Evolutionary conservation across 2,113 vertebrate species (phyloP), one percentile per base, ranked within the genome.

Genomic region (Hiodon tergisus): DNA sequence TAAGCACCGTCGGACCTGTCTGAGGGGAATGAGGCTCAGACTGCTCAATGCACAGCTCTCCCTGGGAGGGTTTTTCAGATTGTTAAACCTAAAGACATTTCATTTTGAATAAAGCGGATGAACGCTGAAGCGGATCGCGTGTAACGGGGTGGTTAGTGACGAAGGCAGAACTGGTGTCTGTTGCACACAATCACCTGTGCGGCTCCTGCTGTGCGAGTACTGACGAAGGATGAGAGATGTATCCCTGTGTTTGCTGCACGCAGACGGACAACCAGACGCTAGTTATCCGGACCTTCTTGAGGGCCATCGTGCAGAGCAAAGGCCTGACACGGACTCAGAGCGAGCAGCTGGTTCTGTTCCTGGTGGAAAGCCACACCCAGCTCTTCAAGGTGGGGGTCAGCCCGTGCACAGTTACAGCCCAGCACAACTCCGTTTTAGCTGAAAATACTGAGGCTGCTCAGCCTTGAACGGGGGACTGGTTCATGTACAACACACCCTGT

Each of bases 261-360:
- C 83, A 95, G 93, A 88, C 78, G 76, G 89, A 92, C 79, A 95
- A 95, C 83, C 87, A 87, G 79, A 76, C 74, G 0, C 83, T 90
- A 54, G 79, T 94, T 47, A 83, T 89, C 82, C 93, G 90, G 85
- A 89, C 83, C 57, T 94, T 91, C 82, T 86, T 88, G 13, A 94
- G 89, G 82, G 91, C 91, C 61, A 77, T 95, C 67, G 62, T 96
- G 53, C 91, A 89, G 78, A 92, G 76, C 81, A 88, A 88, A 74
- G 85, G 83, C 4, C 67, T 95, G 67, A 84, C 86, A 75, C 92
- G 90, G 79, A 52, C 74, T 0, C 88, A 87, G 60, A 83, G 86
- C 72, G 94, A 95, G 67, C 81, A 86, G 10, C 83, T 94, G 71
- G 73, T 92, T 31, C 72, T 85, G 6, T 95, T 96, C 86, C 86